A percentile compares a stretch with the other conserved stretches of the same genome.
These are phyloP conservation scores for Premnoplex brunnescens DNA, from an alignment of 2,797 vertebrate genomes.

Conservation along the genomic window DNA sequence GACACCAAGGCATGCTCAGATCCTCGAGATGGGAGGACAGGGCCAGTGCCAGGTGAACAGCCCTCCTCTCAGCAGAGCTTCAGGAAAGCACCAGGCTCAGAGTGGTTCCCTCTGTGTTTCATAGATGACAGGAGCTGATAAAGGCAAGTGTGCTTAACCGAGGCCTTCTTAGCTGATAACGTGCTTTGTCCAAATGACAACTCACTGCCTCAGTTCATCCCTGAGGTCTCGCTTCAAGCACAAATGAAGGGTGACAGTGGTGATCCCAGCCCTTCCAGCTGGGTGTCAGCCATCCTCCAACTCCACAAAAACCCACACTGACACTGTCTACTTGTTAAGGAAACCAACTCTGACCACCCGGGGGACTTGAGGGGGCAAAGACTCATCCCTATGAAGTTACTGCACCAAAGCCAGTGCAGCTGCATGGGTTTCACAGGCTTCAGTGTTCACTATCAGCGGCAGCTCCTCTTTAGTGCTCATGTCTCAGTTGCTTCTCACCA, in stretches of 20 bases:
- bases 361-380: background rate
- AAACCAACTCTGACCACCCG: accelerated
- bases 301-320: background rate
- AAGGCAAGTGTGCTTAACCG: accelerated
- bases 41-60: background rate
- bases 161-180: background rate
- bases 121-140: background rate
- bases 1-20: accelerated
- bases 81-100: accelerated
- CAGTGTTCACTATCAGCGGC: accelerated
- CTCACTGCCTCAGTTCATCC: background rate
- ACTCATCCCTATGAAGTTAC: accelerated
- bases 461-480: background rate
- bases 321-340: accelerated
- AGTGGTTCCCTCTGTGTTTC: background rate
- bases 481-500: background rate
- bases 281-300: background rate
- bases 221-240: background rate
- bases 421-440: accelerated
- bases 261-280: background rate
- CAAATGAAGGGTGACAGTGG: accelerated
- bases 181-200: background rate
- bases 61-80: background rate
- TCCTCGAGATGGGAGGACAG: accelerated
- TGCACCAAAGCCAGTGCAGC: background rate